Evolutionary conservation across 2,888 invertebrate genomes (phyloP).

Genomic region (Leptura quadrifasciata): DNA sequence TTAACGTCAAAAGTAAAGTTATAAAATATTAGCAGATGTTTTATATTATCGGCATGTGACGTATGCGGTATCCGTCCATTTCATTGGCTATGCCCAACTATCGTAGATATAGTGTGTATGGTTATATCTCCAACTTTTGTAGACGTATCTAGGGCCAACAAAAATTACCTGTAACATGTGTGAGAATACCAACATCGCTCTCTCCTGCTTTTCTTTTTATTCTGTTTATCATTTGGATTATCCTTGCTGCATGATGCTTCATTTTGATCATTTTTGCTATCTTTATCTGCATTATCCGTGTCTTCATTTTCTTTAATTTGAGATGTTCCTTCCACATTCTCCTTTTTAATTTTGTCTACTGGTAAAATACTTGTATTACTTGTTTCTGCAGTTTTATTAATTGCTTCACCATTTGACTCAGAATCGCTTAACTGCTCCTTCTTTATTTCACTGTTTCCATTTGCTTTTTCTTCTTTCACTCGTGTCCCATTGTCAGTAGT

Average conservation of each 20-base stretch:
- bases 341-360: slow-evolving; percentile 4
- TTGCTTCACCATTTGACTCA: not conserved
- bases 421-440: not conserved
- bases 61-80: too few species aligned
- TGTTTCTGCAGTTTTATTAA: not conserved
- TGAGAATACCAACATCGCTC: slow-evolving; percentile 81
- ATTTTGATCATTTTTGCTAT: slow-evolving; percentile 26
- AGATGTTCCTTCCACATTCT: slow-evolving; percentile 5
- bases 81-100: too few species aligned
- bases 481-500: not conserved
- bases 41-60: too few species aligned
- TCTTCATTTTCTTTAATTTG: not conserved
- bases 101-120: too few species aligned
- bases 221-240: not conserved
- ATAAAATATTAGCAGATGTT: too few species aligned
- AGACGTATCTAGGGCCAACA: too few species aligned
- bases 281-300: not conserved
- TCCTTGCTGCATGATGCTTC: slow-evolving; percentile 34
- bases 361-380: slow-evolving; percentile 16
- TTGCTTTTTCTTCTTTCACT: not conserved
- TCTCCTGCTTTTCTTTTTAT: slow-evolving; percentile 62
- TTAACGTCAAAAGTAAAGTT: too few species aligned
- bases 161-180: slow-evolving; percentile 78
- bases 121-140: too few species aligned
- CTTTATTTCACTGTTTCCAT: not conserved